phyloP scores from a whole-genome alignment of 2,888 invertebrate species.

The Epinotia ramella region DNA sequence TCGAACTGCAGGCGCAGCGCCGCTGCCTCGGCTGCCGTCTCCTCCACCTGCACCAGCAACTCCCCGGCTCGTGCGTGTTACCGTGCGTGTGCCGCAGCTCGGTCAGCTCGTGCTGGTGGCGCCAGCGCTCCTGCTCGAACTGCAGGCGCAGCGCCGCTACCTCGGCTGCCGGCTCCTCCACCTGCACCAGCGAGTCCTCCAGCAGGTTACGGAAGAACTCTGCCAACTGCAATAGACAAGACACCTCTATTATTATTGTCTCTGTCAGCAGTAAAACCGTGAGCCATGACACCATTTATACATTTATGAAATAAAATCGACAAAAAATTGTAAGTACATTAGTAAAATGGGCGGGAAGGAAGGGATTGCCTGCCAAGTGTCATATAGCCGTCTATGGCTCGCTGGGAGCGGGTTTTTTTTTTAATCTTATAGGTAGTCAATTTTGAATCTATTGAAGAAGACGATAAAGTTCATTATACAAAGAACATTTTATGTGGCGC shows the following conservation, averaged over 20 bases:
- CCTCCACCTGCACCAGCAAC: conserved; percentile 85
- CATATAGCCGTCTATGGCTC: no score
- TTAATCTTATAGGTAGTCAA: no score
- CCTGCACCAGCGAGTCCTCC: conserved; percentile 87
- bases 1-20: conserved; percentile 89
- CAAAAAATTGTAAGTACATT: no score
- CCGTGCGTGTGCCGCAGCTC: conserved; percentile 91
- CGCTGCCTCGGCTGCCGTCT: conserved; percentile 84
- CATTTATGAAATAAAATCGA: no score
- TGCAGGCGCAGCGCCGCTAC: conserved; percentile 87
- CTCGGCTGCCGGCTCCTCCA: conserved; percentile 85
- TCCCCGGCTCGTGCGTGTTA: conserved; percentile 57
- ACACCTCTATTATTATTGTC: background rate
- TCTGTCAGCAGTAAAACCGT: no score
- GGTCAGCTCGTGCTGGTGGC: conserved; percentile 89
- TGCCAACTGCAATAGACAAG: conserved; percentile 80
- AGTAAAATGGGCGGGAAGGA: no score
- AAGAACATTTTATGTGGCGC: no score
- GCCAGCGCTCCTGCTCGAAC: conserved; percentile 89
- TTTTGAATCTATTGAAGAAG: no score
- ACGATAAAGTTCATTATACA: no score
- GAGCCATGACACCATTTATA: no score
- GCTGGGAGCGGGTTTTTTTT: no score
- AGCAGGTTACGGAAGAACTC: conserved; percentile 89
- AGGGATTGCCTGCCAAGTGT: no score